Evolutionary conservation across 2,888 invertebrate species (phyloP).

Genomic region (Scaptomyza tumidula): DNA sequence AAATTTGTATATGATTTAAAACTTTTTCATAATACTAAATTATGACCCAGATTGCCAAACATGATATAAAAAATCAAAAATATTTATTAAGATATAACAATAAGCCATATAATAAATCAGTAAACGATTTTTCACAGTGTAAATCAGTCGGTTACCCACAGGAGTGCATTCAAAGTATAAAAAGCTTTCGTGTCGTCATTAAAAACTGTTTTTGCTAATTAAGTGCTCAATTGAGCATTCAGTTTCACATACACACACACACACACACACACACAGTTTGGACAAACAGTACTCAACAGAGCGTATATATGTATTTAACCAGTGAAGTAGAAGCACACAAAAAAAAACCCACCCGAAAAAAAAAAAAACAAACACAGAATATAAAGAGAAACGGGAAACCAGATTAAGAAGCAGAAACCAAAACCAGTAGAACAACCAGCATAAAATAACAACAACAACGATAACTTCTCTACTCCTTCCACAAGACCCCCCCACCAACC

Average conservation of each 20-base stretch:
- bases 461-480: too few species aligned
- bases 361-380: conserved; percentile 15
- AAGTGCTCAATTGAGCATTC: conserved; percentile 82
- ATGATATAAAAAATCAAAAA: too few species aligned
- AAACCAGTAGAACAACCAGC: conserved; percentile 34
- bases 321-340: conserved; percentile 50
- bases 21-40: too few species aligned
- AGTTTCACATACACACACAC: conserved; percentile 67
- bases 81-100: too few species aligned
- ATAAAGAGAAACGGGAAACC: conserved; percentile 36
- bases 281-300: conserved; percentile 49
- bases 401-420: conserved; percentile 44
- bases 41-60: too few species aligned
- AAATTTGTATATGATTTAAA: too few species aligned
- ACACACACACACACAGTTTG: conserved; percentile 37
- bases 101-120: background rate
- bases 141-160: conserved; percentile 31
- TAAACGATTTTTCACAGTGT: conserved; percentile 41
- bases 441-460: conserved; percentile 54
- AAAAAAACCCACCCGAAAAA: conserved; percentile 54
- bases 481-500: too few species aligned
- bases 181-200: conserved; percentile 81
- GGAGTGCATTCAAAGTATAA: conserved; percentile 64
- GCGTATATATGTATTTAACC: conserved; percentile 69
- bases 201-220: conserved; percentile 82